These are phyloP conservation scores for Pycnomerus fuliginosus DNA, from an alignment of 2,888 invertebrate genomes.

Conservation along the genomic window DNA sequence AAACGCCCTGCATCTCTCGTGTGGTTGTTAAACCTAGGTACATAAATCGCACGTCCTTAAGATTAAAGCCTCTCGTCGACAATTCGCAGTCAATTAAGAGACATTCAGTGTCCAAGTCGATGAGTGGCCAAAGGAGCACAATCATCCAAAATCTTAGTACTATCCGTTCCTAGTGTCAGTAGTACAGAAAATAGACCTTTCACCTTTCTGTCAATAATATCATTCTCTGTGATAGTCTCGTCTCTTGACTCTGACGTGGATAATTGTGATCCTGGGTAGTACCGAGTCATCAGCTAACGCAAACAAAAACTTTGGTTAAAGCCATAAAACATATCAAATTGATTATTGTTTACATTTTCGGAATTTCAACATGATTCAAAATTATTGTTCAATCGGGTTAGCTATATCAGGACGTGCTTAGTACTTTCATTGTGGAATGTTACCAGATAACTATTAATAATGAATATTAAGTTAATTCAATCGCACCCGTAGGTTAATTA, in stretches of 20 bases:
- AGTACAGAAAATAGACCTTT: too few species aligned
- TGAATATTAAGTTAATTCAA: conserved; percentile 11
- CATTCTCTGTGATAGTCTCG: conserved; percentile 19
- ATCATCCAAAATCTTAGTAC: too few species aligned
- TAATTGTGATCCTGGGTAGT: conserved; percentile 7
- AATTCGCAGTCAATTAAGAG: conserved; percentile 1
- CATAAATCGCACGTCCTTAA: conserved; percentile 25
- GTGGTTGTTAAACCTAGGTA: conserved; percentile 21
- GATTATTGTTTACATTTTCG: too few species aligned
- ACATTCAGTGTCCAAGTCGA: neutral
- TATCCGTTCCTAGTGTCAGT: too few species aligned
- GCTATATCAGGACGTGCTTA: conserved; percentile 31
- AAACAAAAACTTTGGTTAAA: neutral
- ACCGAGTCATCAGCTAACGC: conserved; percentile 16
- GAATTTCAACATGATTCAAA: too few species aligned
- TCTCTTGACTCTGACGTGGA: conserved; percentile 6
- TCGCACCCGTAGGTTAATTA: conserved; percentile 10
- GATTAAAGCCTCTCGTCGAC: too few species aligned
- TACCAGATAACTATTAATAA: conserved; percentile 33
- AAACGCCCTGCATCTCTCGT: conserved; percentile 27
- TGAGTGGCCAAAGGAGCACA: too few species aligned
- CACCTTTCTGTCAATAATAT: conserved; percentile 15
- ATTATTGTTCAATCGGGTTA: conserved; percentile 26
- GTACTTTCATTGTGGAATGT: conserved; percentile 34
- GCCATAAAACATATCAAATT: neutral